Conservation (phyloP, 1,140 invertebrate genomes). For the Drosophila sp. region DNA sequence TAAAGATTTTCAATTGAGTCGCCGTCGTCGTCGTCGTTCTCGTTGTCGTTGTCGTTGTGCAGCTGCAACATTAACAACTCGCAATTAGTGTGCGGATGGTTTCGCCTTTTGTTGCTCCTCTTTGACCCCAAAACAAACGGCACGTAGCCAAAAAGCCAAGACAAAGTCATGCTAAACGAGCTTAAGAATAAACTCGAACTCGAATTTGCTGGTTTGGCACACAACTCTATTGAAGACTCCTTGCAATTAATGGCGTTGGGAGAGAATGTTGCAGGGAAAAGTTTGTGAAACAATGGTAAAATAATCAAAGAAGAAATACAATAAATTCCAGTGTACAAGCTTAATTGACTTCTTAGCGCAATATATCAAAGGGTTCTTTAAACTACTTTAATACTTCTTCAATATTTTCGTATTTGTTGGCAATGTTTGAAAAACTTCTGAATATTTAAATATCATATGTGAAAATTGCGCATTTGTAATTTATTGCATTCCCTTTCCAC, state of each 20-base stretch:
- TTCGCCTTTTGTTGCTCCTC: conserved; percentile 43
- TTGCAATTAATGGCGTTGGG: background rate
- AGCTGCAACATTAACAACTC: conserved; percentile 70
- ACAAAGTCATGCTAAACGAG: conserved; percentile 11
- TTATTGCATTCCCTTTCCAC: background rate
- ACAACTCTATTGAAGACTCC: background rate
- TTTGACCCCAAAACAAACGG: conserved; percentile 52
- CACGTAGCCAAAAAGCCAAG: conserved; percentile 44
- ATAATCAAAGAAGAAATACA: background rate
- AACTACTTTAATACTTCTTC: background rate
- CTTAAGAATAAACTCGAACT: conserved; percentile 31
- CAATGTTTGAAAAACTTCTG: no score
- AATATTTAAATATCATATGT: no score
- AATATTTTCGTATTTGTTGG: background rate
- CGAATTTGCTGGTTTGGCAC: conserved; percentile 17
- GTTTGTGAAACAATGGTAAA: background rate
- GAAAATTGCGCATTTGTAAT: background rate
- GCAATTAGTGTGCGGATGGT: conserved; percentile 57
- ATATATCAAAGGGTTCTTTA: background rate
- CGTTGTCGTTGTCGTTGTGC: conserved; percentile 25
- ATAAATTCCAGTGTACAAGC: no score
- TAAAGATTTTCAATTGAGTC: conserved; percentile 79
- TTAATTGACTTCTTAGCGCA: background rate
- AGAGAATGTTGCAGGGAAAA: conserved; percentile 11
- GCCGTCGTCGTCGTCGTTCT: conserved; percentile 32